phyloP scores from a whole-genome alignment of 2,113 vertebrate genomes.

The Rhabdomys dilectus region DNA sequence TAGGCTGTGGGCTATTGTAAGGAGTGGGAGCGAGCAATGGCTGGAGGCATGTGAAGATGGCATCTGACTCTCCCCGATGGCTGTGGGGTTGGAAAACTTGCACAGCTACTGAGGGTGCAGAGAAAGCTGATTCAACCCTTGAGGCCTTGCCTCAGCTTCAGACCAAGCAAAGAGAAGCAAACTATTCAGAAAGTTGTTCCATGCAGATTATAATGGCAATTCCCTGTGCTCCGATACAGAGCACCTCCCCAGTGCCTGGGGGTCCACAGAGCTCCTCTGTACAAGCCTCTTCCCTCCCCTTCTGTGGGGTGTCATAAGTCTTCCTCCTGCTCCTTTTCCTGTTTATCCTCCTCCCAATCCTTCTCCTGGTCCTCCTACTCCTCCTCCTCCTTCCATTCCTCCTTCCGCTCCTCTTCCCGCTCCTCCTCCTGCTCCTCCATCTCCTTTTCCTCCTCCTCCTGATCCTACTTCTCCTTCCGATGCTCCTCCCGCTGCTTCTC shows the following conservation, averaged over 20 bases:
- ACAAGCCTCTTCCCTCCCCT: not conserved
- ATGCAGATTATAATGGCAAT: too few species aligned
- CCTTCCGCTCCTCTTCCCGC: too few species aligned
- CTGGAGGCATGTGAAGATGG: not conserved
- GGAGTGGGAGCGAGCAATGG: not conserved
- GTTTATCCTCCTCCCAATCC: not conserved
- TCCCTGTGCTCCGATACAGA: not conserved
- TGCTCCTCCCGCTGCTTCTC: not conserved
- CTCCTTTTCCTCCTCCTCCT: not conserved
- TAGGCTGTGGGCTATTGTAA: not conserved
- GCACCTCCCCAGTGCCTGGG: not conserved
- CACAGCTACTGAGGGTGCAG: not conserved
- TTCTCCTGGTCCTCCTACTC: not conserved
- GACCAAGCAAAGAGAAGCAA: not conserved
- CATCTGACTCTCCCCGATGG: not conserved
- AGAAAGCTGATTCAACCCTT: not conserved
- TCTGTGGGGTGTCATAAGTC: not conserved
- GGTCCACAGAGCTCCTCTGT: not conserved
- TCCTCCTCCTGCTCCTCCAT: not conserved
- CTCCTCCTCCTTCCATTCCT: too few species aligned
- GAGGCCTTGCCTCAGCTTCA: not conserved
- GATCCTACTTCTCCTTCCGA: not conserved
- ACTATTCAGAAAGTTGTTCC: not conserved
- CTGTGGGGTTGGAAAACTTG: not conserved
- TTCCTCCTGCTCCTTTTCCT: not conserved